Evolutionary conservation across 2,113 vertebrate species (phyloP).

Genomic region (Gymnocephalus cernua): DNA sequence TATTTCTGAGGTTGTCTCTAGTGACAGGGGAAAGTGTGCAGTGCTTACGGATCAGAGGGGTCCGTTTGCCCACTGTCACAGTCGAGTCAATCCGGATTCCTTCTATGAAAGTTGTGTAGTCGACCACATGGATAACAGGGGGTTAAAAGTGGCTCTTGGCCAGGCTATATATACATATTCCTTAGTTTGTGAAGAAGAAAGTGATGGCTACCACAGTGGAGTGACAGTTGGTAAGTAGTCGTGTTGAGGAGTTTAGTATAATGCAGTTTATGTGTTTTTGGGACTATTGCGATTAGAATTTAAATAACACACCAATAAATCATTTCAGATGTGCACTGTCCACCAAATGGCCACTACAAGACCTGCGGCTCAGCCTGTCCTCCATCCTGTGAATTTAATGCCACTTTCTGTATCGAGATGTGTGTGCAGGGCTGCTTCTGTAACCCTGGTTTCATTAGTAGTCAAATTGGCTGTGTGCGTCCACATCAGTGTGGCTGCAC

Average conservation of each 20-base stretch:
- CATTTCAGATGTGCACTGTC: slow-evolving; percentile 66
- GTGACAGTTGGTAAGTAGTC: slow-evolving; percentile 22
- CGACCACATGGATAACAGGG: slow-evolving; percentile 32
- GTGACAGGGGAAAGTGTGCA: not conserved
- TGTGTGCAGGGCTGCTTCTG: slow-evolving; percentile 65
- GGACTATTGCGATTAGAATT: not conserved
- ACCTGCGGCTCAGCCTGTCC: slow-evolving; percentile 72
- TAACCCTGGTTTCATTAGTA: slow-evolving; percentile 26
- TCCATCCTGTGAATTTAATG: slow-evolving; percentile 50
- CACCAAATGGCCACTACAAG: slow-evolving; percentile 73
- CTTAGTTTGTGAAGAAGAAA: slow-evolving; percentile 22
- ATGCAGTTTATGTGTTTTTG: not conserved
- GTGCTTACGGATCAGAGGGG: slow-evolving; percentile 15
- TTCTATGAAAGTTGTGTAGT: slow-evolving; percentile 62
- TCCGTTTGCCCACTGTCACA: not conserved
- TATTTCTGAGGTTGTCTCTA: not conserved
- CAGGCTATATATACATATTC: slow-evolving; percentile 16
- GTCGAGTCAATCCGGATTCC: slow-evolving; percentile 23
- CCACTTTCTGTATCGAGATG: slow-evolving; percentile 36
- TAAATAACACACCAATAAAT: not conserved
- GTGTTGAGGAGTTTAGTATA: not conserved
- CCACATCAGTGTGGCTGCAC: slow-evolving; percentile 41
- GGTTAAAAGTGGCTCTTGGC: not conserved
- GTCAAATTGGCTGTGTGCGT: slow-evolving; percentile 27
- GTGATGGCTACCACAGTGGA: not conserved